A percentile compares a stretch with the other conserved stretches of the same genome.
Evolutionary conservation across 2,113 vertebrate species (phyloP).

Genomic region (Phainopepla nitens): DNA sequence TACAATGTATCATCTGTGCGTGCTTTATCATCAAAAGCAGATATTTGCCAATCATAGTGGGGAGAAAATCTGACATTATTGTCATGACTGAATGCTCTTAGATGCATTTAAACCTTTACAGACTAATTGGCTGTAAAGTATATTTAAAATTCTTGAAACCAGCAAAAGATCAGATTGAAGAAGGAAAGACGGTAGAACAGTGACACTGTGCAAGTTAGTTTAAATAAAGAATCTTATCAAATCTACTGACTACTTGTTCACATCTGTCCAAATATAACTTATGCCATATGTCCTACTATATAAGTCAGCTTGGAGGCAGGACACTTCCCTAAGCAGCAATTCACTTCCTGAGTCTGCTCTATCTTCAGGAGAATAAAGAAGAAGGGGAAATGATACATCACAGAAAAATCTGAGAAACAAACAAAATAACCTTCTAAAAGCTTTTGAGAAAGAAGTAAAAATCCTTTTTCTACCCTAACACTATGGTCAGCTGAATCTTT

Average conservation of each 20-base stretch:
- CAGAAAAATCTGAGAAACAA: conserved; percentile 34
- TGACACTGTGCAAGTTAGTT: conserved; percentile 58
- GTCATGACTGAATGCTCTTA: background rate
- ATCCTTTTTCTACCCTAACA: background rate
- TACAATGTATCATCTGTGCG: background rate
- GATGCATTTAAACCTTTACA: background rate
- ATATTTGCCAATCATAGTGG: background rate
- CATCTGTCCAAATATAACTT: conserved; percentile 68
- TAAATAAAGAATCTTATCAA: conserved; percentile 67
- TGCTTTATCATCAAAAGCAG: conserved; percentile 18
- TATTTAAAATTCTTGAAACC: conserved; percentile 23
- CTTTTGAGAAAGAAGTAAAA: conserved; percentile 13
- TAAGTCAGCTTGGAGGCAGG: conserved; percentile 65
- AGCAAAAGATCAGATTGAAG: conserved; percentile 39
- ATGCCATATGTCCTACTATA: conserved; percentile 60
- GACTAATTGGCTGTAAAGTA: background rate
- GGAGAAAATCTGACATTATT: background rate
- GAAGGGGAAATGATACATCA: background rate
- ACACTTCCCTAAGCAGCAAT: conserved; percentile 57
- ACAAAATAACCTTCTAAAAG: conserved; percentile 23
- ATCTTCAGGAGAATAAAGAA: conserved; percentile 22
- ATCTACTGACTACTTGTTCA: conserved; percentile 65
- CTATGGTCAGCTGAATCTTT: background rate
- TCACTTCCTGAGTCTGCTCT: conserved; percentile 57
- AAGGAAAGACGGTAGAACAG: conserved; percentile 43